Evolutionary conservation across 2,113 vertebrate species (phyloP).

Genomic region (Cyrtonyx montezumae): DNA sequence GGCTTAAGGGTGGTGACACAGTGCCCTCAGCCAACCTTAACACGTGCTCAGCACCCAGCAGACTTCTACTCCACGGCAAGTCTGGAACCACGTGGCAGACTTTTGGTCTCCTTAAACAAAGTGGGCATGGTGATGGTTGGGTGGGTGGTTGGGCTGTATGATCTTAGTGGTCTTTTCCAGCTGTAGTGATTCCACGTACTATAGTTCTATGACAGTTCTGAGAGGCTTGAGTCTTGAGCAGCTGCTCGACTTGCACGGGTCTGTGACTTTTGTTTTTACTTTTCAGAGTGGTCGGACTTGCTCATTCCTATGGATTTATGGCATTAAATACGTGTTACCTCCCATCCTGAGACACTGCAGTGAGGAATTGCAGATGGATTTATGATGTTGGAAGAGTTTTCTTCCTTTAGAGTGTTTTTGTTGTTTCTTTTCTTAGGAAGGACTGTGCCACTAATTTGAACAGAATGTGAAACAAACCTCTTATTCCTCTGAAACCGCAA

Average conservation of each 20-base stretch:
- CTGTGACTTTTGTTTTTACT: not conserved
- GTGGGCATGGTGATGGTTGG: no score
- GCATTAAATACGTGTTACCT: not conserved
- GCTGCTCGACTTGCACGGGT: not conserved
- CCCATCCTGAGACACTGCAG: not conserved
- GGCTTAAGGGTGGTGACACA: not conserved
- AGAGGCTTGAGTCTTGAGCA: not conserved
- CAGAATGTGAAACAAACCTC: not conserved
- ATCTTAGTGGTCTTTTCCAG: no score
- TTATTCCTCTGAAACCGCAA: not conserved
- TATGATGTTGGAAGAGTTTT: not conserved
- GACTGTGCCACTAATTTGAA: not conserved
- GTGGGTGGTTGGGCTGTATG: no score
- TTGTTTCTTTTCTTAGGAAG: not conserved
- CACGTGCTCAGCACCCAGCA: not conserved
- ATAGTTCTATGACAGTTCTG: not conserved
- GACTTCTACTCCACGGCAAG: not conserved
- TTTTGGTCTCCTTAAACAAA: not conserved
- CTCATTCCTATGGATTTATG: not conserved
- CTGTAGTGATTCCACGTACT: no score
- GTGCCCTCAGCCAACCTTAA: slow-evolving; percentile 44
- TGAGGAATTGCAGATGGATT: not conserved
- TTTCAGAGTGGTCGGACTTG: not conserved
- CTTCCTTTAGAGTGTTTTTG: not conserved
- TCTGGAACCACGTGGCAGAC: not conserved